Evolutionary conservation across 2,797 vertebrate genomes (phyloP).

Genomic region (Zalophus californianus): DNA sequence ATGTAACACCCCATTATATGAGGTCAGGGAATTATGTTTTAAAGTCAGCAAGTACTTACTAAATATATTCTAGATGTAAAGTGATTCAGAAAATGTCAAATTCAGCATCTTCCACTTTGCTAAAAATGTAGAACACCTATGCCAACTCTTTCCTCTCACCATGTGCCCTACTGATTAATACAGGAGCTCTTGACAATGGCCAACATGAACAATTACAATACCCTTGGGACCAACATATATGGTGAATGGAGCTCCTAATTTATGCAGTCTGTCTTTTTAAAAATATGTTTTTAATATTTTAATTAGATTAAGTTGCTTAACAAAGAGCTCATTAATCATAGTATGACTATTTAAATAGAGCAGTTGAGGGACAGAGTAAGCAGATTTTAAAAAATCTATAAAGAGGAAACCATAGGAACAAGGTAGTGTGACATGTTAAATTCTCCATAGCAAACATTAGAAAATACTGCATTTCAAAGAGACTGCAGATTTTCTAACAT

Average conservation of each 20-base stretch:
- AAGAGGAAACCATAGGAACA: not conserved
- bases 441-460: not conserved
- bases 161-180: not conserved
- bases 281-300: not conserved
- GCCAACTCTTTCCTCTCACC: not conserved
- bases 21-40: not conserved
- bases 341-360: not conserved
- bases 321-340: not conserved
- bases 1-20: fast-evolving
- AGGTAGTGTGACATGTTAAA: not conserved
- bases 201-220: not conserved
- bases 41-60: not conserved
- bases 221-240: not conserved
- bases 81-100: not conserved
- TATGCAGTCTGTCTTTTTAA: not conserved
- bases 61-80: not conserved
- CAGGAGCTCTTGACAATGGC: not conserved
- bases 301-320: not conserved
- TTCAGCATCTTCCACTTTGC: not conserved
- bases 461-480: not conserved
- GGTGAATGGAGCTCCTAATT: not conserved
- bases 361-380: not conserved
- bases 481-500: not conserved
- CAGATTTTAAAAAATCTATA: not conserved
- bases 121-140: not conserved